These are phyloP conservation scores for Pteria penguin DNA, from an alignment of 2,888 invertebrate species.

Conservation along the genomic window DNA sequence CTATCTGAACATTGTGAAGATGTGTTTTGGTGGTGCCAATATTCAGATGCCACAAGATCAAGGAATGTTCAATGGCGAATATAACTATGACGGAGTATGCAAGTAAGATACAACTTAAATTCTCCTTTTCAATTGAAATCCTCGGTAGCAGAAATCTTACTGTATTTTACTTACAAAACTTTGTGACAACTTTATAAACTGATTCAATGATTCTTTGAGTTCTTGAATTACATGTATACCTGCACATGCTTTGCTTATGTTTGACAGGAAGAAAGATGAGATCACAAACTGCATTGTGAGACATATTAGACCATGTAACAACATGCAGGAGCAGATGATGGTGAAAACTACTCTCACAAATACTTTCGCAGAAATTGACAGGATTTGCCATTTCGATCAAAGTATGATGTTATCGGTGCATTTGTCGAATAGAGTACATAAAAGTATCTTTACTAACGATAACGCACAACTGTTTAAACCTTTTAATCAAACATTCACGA, in stretches of 20 bases:
- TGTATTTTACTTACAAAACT: too few species aligned
- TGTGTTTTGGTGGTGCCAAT: conserved; percentile 29
- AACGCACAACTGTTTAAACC: too few species aligned
- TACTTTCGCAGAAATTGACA: conserved; percentile 39
- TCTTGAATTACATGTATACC: too few species aligned
- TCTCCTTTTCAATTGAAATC: too few species aligned
- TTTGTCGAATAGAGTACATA: too few species aligned
- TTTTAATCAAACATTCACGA: too few species aligned
- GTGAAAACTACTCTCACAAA: conserved; percentile 30
- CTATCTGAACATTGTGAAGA: conserved; percentile 34
- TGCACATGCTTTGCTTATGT: background rate
- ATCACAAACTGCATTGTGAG: conserved; percentile 34
- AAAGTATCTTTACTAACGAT: too few species aligned
- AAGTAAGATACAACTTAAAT: conserved; percentile 8
- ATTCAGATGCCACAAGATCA: conserved; percentile 35
- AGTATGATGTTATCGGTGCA: conserved; percentile 23
- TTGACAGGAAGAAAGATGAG: conserved; percentile 29
- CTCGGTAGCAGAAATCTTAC: too few species aligned
- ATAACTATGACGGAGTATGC: conserved; percentile 19
- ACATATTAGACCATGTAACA: conserved; percentile 25
- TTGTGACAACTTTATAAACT: too few species aligned
- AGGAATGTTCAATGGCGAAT: conserved; percentile 26
- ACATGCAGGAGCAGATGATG: conserved; percentile 29
- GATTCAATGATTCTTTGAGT: too few species aligned
- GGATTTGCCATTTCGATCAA: conserved; percentile 34